Percentiles rank a stretch among this genome's conserved stretches.
phyloP scores from a whole-genome alignment of 2,888 invertebrate species.

The Schrankia costaestrigalis region DNA sequence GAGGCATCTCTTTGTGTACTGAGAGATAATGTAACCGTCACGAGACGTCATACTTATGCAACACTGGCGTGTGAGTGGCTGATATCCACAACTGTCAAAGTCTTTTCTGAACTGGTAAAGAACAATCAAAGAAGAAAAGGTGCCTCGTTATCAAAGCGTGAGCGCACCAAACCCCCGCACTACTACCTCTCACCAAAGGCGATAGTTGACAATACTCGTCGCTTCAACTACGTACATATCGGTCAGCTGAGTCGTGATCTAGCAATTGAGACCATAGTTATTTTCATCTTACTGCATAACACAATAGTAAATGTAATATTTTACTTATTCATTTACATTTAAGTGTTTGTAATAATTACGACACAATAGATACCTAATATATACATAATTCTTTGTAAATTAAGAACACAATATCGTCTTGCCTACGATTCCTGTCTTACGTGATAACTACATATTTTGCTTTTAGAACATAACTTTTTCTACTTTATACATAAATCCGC shows the following conservation, averaged over 20 bases:
- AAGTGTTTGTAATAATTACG: constrained; percentile 27
- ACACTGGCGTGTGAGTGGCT: constrained; percentile 39
- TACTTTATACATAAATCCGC: too few relatives aligned
- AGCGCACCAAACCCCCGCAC: too few relatives aligned
- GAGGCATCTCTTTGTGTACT: constrained; percentile 67
- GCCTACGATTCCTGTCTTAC: too few relatives aligned
- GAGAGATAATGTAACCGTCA: constrained; percentile 69
- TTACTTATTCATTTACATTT: constrained; percentile 38
- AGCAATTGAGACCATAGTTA: constrained; percentile 35
- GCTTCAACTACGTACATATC: constrained; percentile 8
- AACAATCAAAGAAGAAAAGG: too few relatives aligned
- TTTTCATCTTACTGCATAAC: constrained; percentile 25
- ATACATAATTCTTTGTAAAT: too few relatives aligned
- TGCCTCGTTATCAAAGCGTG: too few relatives aligned
- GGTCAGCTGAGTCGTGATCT: constrained; percentile 30
- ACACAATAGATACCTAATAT: too few relatives aligned
- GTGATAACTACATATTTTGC: too few relatives aligned
- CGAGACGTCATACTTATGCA: constrained; percentile 70
- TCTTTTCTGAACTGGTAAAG: constrained; percentile 43
- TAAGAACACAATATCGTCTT: too few relatives aligned
- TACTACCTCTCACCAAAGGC: constrained; percentile 2
- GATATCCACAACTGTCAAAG: constrained; percentile 38
- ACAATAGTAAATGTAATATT: constrained; percentile 25
- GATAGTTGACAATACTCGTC: constrained; percentile 20
- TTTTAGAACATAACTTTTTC: too few relatives aligned